Percentiles rank a stretch among this genome's conserved stretches.
These are phyloP conservation scores for Platygyra sinensis DNA, from an alignment of 64 coral and sea anemone genomes.

Conservation along the genomic window DNA sequence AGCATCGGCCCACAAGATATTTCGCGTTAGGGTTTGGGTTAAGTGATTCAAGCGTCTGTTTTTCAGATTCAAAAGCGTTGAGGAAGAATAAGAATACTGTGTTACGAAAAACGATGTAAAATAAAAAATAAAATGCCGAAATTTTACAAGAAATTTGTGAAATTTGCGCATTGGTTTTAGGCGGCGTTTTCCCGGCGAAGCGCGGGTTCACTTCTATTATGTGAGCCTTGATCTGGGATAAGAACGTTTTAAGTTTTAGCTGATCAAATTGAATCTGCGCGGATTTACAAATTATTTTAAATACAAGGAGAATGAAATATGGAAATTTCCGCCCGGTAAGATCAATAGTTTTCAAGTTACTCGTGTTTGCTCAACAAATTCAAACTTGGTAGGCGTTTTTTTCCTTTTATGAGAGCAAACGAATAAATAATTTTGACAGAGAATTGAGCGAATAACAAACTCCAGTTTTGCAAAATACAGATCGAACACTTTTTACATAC, in stretches of 20 bases:
- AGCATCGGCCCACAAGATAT: not conserved
- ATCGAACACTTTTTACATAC: not conserved
- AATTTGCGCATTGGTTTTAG: not conserved
- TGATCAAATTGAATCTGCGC: not conserved
- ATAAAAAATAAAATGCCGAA: not conserved
- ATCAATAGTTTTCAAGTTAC: not conserved
- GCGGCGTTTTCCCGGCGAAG: not conserved
- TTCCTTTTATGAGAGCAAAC: not conserved
- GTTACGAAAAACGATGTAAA: not conserved
- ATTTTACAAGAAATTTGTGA: not conserved
- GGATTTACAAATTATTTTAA: not conserved
- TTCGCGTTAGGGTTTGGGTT: not conserved
- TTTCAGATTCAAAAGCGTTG: no score
- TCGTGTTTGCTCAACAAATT: not conserved
- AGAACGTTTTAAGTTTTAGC: not conserved
- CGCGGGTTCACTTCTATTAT: not conserved
- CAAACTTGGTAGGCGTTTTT: not conserved
- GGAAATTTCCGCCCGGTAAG: not conserved
- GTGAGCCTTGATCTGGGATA: not conserved
- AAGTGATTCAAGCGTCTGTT: not conserved
- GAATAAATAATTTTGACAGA: not conserved
- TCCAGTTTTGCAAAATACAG: not conserved
- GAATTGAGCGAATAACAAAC: not conserved
- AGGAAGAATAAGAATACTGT: not conserved
- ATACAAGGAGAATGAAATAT: not conserved